These are phyloP conservation scores for Halocynthia roretzi DNA, from an alignment of 23 tunicate species.

Conservation along the genomic window DNA sequence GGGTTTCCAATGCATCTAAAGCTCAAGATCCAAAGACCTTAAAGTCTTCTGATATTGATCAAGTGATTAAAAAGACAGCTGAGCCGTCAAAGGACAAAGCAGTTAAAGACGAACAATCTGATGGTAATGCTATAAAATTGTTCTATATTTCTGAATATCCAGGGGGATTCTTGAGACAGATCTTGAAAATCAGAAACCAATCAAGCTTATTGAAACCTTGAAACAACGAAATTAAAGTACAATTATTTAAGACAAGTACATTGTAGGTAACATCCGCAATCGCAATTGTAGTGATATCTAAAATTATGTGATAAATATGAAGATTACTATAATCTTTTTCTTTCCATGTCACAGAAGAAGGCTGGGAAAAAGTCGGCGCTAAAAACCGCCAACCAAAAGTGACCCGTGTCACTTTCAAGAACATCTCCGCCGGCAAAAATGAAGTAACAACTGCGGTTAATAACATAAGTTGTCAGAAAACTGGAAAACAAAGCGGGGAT, in stretches of 20 bases:
- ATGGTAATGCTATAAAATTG: too few species aligned
- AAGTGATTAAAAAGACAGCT: too few species aligned
- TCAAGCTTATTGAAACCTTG: too few species aligned
- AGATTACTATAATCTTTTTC: neutral
- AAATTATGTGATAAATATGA: too few species aligned
- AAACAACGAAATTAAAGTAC: neutral
- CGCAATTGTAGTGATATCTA: too few species aligned
- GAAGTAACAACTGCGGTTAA: neutral
- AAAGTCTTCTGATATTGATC: too few species aligned
- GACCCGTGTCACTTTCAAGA: neutral
- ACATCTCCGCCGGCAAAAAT: neutral
- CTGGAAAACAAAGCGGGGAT: neutral
- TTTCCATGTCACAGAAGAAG: conserved; percentile 28
- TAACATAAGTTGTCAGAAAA: neutral
- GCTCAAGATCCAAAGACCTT: neutral
- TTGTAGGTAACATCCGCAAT: too few species aligned
- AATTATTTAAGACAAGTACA: neutral
- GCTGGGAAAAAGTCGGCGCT: conserved; percentile 80
- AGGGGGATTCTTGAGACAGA: too few species aligned
- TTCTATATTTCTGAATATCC: too few species aligned
- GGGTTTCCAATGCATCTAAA: conserved; percentile 26
- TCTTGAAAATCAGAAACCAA: too few species aligned
- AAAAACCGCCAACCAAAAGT: conserved; percentile 21
- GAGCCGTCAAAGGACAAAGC: too few species aligned
- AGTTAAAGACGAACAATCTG: too few species aligned